Conservation (phyloP, 2,797 vertebrate genomes). For the Anguilla marmorata region DNA sequence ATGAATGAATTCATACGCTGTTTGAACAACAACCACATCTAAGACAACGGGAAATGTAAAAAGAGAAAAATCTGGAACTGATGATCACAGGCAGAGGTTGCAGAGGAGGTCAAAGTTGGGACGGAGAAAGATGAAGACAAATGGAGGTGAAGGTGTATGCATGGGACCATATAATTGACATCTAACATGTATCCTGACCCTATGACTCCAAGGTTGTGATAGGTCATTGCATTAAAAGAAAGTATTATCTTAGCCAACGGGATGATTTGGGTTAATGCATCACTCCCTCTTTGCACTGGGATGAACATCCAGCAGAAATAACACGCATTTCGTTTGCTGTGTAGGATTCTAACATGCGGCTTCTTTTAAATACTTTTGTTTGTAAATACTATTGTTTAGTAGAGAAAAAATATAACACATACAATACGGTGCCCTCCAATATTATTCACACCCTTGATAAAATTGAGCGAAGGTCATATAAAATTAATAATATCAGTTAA, state of each 20-base stretch:
- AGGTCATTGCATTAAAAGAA: constrained; percentile 53
- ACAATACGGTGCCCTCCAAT: background rate
- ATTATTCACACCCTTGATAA: no score
- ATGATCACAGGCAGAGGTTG: background rate
- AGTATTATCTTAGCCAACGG: constrained; percentile 44
- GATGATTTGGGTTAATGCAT: constrained; percentile 31
- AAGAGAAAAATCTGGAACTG: background rate
- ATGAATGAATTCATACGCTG: background rate
- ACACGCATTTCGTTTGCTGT: constrained; percentile 10
- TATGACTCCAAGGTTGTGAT: constrained; percentile 62
- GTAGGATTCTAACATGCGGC: background rate
- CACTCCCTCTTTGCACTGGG: constrained; percentile 9
- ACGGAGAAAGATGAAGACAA: constrained; percentile 75
- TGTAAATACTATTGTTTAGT: background rate
- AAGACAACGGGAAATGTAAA: background rate
- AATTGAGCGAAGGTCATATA: background rate
- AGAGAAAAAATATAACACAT: background rate
- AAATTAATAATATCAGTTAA: background rate
- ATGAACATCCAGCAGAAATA: constrained; percentile 12
- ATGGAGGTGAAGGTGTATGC: constrained; percentile 62
- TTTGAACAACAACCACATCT: background rate
- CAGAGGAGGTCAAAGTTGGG: constrained; percentile 67
- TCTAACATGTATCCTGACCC: constrained; percentile 68
- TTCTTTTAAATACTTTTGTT: background rate
- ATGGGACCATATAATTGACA: constrained; percentile 75